phyloP scores from a whole-genome alignment of 2,888 invertebrate species.

The Drosophila fungiperda region DNA sequence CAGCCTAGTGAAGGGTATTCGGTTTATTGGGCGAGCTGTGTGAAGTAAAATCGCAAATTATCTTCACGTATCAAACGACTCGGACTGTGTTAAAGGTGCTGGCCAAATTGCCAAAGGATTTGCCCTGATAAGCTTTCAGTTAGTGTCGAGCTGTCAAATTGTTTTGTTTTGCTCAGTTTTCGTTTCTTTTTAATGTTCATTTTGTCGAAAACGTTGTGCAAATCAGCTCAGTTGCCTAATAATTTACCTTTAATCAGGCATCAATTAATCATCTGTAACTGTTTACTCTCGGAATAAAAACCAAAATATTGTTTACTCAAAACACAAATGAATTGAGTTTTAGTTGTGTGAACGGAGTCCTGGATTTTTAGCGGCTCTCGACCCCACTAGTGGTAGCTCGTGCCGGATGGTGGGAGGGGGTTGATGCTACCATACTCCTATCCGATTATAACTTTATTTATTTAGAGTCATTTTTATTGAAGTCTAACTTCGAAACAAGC shows the following conservation, averaged over 20 bases:
- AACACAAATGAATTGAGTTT: too few species aligned
- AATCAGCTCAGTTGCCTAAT: neutral
- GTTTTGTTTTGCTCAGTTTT: conserved; percentile 18
- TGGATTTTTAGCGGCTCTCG: too few species aligned
- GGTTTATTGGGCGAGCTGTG: conserved; percentile 20
- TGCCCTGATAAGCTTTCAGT: conserved; percentile 8
- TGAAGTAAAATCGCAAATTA: conserved; percentile 19
- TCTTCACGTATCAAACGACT: conserved; percentile 10
- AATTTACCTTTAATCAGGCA: neutral
- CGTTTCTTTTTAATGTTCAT: conserved; percentile 14
- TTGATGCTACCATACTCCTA: too few species aligned
- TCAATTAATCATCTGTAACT: neutral
- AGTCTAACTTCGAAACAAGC: too few species aligned
- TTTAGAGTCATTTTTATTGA: too few species aligned
- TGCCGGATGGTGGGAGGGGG: too few species aligned
- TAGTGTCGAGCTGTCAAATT: conserved; percentile 36
- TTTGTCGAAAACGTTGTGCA: neutral
- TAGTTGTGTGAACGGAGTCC: too few species aligned
- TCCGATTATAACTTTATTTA: too few species aligned
- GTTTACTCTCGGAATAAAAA: too few species aligned
- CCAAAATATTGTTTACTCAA: too few species aligned
- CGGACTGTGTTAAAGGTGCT: conserved; percentile 27
- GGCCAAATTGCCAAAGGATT: conserved; percentile 29
- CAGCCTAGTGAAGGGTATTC: conserved; percentile 36
- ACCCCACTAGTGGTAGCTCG: too few species aligned